Conservation (phyloP, 2,888 invertebrate genomes). For the Caenorhabditis angaria region DNA sequence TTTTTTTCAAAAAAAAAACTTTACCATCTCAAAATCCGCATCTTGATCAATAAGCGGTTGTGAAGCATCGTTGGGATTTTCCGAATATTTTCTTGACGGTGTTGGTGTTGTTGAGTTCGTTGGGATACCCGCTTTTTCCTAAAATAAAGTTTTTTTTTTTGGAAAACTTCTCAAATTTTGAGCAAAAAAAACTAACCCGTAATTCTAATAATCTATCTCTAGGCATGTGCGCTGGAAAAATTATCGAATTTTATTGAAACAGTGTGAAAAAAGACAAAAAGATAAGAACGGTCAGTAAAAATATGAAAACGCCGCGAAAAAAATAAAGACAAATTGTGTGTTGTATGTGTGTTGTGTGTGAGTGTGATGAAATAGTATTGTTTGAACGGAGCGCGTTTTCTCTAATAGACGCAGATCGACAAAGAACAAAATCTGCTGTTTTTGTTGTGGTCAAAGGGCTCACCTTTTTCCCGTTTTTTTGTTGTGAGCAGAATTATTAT, state of each 20-base stretch:
- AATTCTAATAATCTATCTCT: conserved; percentile 44
- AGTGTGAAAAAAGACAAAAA: neutral
- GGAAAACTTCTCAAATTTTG: neutral
- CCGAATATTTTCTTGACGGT: conserved; percentile 3
- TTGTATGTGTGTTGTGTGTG: neutral
- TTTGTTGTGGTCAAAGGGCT: neutral
- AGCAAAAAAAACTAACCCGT: conserved; percentile 16
- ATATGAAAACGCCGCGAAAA: neutral
- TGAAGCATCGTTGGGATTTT: conserved; percentile 8
- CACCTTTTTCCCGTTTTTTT: too few relatives aligned
- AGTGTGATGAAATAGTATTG: conserved; percentile 8
- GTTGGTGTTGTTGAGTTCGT: neutral
- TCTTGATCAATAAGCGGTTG: conserved; percentile 38
- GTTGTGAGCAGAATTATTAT: too few relatives aligned
- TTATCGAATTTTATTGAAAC: neutral
- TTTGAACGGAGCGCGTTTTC: conserved; percentile 16
- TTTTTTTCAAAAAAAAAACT: conserved; percentile 1
- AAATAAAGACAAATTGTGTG: conserved; percentile 2
- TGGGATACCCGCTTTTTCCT: conserved; percentile 34
- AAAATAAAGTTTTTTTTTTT: neutral
- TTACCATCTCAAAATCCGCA: conserved; percentile 38
- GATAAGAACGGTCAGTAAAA: neutral
- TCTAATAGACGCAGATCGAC: conserved; percentile 4
- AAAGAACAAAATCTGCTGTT: neutral
- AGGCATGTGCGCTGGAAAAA: conserved; percentile 19